phyloP scores from a whole-genome alignment of 2,888 invertebrate genomes.

The Theodoxus fluviatilis region DNA sequence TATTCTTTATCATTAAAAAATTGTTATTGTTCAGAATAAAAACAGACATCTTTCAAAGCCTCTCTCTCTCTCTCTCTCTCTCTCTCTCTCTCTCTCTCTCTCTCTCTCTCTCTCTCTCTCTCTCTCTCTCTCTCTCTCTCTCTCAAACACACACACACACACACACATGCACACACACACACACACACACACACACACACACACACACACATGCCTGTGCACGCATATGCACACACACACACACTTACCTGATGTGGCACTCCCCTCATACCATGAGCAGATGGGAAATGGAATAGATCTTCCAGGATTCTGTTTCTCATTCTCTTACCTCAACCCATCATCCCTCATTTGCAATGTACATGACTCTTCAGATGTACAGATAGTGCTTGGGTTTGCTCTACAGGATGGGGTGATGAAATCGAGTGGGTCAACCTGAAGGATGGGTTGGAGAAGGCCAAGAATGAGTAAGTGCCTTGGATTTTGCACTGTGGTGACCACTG shows the following conservation, averaged over 20 bases:
- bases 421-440: slow-evolving; percentile 52
- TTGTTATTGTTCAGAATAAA: too few relatives aligned
- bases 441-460: slow-evolving; percentile 40
- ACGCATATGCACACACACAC: not conserved
- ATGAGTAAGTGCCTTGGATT: slow-evolving; percentile 40
- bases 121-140: not conserved
- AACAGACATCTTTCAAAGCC: too few relatives aligned
- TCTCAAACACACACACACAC: not conserved
- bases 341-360: not conserved
- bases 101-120: not conserved
- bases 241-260: too few relatives aligned
- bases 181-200: not conserved
- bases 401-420: slow-evolving; percentile 56
- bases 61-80: too few relatives aligned
- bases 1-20: too few relatives aligned
- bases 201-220: slow-evolving; percentile 1
- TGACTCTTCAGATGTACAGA: not conserved
- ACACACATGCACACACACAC: not conserved
- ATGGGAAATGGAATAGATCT: too few relatives aligned
- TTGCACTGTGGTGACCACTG: not conserved
- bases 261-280: too few relatives aligned
- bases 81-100: not conserved
- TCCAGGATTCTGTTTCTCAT: too few relatives aligned
- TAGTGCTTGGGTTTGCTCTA: slow-evolving; percentile 28
- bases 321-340: too few relatives aligned